Conservation (phyloP, 2,888 invertebrate genomes). For the Heliconius charithonia region DNA sequence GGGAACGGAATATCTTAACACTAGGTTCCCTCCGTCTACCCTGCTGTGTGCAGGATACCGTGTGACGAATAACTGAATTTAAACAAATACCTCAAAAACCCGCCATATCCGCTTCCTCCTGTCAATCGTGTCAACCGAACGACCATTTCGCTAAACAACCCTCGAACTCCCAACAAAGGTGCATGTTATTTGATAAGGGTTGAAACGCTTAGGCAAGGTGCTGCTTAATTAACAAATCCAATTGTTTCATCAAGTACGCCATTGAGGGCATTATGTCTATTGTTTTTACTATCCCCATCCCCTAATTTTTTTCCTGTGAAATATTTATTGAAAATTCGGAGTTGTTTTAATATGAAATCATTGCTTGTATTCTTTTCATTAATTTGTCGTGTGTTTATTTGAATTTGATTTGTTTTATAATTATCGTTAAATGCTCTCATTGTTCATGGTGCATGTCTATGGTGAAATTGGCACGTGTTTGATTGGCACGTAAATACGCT, state of each 20-base stretch:
- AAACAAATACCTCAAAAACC: not conserved
- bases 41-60: no score
- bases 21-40: no score
- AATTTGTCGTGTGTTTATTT: not conserved
- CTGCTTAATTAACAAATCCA: constrained; percentile 32
- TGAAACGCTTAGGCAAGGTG: constrained; percentile 15
- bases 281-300: constrained; percentile 2
- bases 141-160: constrained; percentile 40
- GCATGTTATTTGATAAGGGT: constrained; percentile 36
- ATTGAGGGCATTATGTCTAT: constrained; percentile 14
- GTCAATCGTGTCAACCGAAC: not conserved
- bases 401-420: not conserved
- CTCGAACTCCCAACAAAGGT: constrained; percentile 28
- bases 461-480: not conserved
- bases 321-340: not conserved
- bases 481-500: no score
- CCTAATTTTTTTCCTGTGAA: not conserved
- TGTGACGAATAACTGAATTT: no score
- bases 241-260: constrained; percentile 17
- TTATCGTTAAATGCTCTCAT: not conserved
- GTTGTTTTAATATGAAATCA: constrained; percentile 1
- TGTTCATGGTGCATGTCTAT: not conserved
- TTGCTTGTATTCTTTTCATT: not conserved
- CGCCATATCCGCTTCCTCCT: constrained; percentile 5
- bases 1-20: no score